Conservation (phyloP, 1,140 invertebrate genomes). For the Episyrphus balteatus region DNA sequence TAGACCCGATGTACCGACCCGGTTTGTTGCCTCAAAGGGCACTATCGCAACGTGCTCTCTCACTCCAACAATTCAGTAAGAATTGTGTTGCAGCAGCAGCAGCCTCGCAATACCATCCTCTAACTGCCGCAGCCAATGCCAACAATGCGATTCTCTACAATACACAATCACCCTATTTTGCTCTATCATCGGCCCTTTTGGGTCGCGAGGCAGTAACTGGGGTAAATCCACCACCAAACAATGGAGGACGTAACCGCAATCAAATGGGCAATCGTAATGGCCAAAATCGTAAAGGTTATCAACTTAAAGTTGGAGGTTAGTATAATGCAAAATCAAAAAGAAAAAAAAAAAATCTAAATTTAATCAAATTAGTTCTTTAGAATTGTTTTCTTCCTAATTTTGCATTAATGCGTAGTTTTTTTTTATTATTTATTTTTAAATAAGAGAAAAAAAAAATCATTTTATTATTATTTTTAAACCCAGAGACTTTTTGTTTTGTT, state of each 20-base stretch:
- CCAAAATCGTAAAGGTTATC: slow-evolving; percentile 4
- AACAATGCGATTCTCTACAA: slow-evolving; percentile 1
- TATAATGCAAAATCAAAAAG: not conserved
- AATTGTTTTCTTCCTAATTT: not conserved
- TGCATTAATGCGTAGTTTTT: not conserved
- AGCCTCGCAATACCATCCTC: not conserved
- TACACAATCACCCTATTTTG: not conserved
- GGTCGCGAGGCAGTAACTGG: not conserved
- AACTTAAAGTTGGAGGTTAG: slow-evolving; percentile 8
- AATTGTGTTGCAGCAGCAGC: not conserved
- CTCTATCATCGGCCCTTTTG: not conserved
- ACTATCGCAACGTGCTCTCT: not conserved
- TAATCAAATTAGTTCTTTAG: not conserved
- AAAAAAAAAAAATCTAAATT: too few species aligned
- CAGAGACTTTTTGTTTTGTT: not conserved
- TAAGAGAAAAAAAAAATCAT: too few species aligned
- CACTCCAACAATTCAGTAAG: not conserved
- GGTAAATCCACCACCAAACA: not conserved
- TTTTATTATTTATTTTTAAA: not conserved
- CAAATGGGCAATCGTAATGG: not conserved
- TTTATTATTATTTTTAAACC: not conserved
- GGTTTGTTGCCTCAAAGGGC: not conserved
- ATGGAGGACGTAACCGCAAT: not conserved
- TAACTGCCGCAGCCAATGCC: not conserved
- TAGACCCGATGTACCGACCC: slow-evolving; percentile 2